Evolutionary conservation across 2,113 vertebrate species (phyloP).

Genomic region (Centropus unirufus): DNA sequence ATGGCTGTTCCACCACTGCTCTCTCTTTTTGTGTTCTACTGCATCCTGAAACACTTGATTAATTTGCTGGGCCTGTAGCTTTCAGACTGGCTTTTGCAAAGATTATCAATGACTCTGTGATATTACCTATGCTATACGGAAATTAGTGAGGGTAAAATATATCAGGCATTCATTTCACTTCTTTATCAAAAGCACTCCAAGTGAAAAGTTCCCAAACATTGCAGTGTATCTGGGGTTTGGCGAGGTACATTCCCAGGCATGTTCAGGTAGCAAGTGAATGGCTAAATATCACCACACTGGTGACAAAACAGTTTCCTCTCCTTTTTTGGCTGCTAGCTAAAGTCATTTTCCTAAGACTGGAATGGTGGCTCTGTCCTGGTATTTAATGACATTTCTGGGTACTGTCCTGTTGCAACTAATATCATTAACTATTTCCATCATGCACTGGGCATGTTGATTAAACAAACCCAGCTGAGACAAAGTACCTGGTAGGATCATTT

Average conservation of each 20-base stretch:
- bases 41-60: background rate
- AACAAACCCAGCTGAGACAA: constrained; percentile 35
- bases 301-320: constrained; percentile 30
- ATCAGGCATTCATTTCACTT: background rate
- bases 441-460: background rate
- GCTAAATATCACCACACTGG: constrained; percentile 18
- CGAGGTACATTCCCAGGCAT: background rate
- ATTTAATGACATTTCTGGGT: constrained; percentile 27
- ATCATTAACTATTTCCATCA: constrained; percentile 22
- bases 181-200: background rate
- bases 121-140: background rate
- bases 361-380: background rate
- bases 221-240: background rate
- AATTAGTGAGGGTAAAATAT: background rate
- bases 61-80: background rate
- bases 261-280: constrained; percentile 2
- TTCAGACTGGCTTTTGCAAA: background rate
- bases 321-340: background rate
- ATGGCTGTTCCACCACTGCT: background rate
- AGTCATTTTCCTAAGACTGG: background rate
- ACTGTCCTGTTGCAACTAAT: constrained; percentile 10
- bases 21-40: background rate
- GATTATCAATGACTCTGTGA: background rate
- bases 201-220: background rate
- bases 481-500: constrained; percentile 37